Evolutionary conservation across 1,140 invertebrate genomes (phyloP).

Genomic region (Hylaeus anthracinus): DNA sequence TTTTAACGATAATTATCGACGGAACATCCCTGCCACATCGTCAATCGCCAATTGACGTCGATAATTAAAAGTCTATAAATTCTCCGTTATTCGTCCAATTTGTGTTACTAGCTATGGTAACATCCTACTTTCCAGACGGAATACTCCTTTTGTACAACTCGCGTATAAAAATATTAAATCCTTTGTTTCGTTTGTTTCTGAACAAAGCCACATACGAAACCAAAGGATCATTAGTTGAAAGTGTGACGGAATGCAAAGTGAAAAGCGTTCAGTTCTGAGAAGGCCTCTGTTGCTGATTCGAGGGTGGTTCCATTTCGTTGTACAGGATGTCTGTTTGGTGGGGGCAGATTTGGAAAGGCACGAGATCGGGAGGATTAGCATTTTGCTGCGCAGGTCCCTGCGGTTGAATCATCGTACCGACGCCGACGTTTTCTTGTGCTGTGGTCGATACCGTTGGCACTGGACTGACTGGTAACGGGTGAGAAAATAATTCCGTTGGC

Average conservation of each 20-base stretch:
- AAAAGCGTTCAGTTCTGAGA: slow-evolving; percentile 60
- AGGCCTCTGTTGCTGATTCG: slow-evolving; percentile 64
- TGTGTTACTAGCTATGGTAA: not conserved
- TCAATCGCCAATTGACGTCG: too few relatives aligned
- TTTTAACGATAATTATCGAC: not conserved
- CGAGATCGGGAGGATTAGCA: slow-evolving; percentile 63
- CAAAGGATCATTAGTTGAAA: not conserved
- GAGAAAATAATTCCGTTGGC: slow-evolving; percentile 73
- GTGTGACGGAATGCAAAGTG: not conserved
- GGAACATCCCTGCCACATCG: too few relatives aligned
- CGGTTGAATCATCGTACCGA: slow-evolving; percentile 66
- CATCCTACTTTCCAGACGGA: not conserved
- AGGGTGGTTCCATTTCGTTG: slow-evolving; percentile 67
- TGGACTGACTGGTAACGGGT: slow-evolving; percentile 64
- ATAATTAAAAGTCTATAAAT: too few relatives aligned
- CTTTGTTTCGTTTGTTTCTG: not conserved
- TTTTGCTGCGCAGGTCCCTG: slow-evolving; percentile 58
- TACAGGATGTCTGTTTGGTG: slow-evolving; percentile 73
- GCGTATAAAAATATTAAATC: slow-evolving; percentile 28
- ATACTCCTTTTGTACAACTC: slow-evolving; percentile 6
- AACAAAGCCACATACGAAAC: not conserved
- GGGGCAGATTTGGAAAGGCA: slow-evolving; percentile 73
- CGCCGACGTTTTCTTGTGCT: slow-evolving; percentile 61
- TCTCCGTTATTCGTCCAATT: not conserved
- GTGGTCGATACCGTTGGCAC: slow-evolving; percentile 50